Conservation (phyloP, 1,140 invertebrate species). For the Zaprionus vittiger region DNA sequence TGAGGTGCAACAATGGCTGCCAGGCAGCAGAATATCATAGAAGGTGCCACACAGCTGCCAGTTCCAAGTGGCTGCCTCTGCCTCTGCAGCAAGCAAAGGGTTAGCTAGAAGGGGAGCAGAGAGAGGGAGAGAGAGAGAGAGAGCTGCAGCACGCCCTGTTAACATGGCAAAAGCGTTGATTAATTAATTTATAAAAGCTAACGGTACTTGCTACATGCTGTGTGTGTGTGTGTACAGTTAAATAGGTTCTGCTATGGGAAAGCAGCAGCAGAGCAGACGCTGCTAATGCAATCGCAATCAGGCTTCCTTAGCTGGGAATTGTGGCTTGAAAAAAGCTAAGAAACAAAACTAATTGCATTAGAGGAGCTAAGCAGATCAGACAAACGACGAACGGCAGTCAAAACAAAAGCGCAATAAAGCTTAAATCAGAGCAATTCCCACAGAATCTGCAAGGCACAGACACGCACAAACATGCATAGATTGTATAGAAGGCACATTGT, state of each 20-base stretch:
- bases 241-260: conserved; percentile 38
- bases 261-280: conserved; percentile 17
- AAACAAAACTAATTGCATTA: conserved; percentile 71
- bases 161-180: conserved; percentile 45
- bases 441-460: conserved; percentile 59
- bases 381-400: conserved; percentile 22
- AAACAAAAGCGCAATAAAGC: conserved; percentile 52
- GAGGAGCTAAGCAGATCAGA: conserved; percentile 47
- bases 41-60: conserved; percentile 41
- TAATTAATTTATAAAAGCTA: conserved; percentile 64
- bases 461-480: conserved; percentile 20
- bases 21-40: conserved; percentile 59
- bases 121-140: not conserved
- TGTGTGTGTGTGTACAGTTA: conserved; percentile 61
- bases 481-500: not conserved
- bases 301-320: conserved; percentile 33
- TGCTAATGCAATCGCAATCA: conserved; percentile 23
- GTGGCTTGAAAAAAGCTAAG: conserved; percentile 25
- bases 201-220: conserved; percentile 24
- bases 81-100: conserved; percentile 43
- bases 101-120: not conserved
- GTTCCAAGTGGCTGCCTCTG: conserved; percentile 70
- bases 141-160: conserved; percentile 42
- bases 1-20: conserved; percentile 57
- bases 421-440: conserved; percentile 78